A percentile compares a stretch with the other conserved stretches of the same genome.
Conservation (phyloP, 2,797 vertebrate genomes). For the Enteromius radiatus region DNA sequence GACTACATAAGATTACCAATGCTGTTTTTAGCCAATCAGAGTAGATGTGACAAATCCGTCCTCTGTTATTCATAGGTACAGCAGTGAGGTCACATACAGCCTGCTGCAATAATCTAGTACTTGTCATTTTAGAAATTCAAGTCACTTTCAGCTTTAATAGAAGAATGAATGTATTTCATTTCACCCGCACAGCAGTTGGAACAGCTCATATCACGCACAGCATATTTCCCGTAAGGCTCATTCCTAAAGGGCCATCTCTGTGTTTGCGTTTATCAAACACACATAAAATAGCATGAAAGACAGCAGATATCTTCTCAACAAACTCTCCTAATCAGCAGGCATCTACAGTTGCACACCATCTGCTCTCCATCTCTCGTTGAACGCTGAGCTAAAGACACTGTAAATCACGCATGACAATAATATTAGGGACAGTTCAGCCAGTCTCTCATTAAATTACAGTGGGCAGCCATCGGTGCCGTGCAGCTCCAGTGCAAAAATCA, state of each 20-base stretch:
- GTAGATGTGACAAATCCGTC: neutral
- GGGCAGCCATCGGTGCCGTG: conserved; percentile 41
- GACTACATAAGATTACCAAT: neutral
- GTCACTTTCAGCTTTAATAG: conserved; percentile 37
- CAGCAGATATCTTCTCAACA: conserved; percentile 23
- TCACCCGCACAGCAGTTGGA: conserved; percentile 43
- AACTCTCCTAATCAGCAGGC: conserved; percentile 32
- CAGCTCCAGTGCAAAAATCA: conserved; percentile 39
- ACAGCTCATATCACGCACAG: conserved; percentile 52
- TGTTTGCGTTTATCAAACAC: conserved; percentile 35
- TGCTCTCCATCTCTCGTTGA: conserved; percentile 33
- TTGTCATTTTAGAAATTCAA: conserved; percentile 9
- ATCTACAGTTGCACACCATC: conserved; percentile 35
- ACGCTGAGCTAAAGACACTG: conserved; percentile 51
- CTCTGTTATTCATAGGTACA: neutral
- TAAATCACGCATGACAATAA: conserved; percentile 64
- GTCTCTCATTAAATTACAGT: conserved; percentile 52
- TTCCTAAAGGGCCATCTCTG: conserved; percentile 45
- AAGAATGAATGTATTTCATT: neutral
- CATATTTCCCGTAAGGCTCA: conserved; percentile 21
- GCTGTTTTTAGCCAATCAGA: neutral
- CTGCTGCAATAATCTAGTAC: neutral
- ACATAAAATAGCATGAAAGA: conserved; percentile 14
- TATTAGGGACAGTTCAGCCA: conserved; percentile 55
- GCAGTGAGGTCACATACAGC: neutral